Percentiles rank a stretch among this genome's conserved stretches.
Evolutionary conservation across 2,113 vertebrate genomes (phyloP).

Genomic region (Pyxicephalus adspersus): DNA sequence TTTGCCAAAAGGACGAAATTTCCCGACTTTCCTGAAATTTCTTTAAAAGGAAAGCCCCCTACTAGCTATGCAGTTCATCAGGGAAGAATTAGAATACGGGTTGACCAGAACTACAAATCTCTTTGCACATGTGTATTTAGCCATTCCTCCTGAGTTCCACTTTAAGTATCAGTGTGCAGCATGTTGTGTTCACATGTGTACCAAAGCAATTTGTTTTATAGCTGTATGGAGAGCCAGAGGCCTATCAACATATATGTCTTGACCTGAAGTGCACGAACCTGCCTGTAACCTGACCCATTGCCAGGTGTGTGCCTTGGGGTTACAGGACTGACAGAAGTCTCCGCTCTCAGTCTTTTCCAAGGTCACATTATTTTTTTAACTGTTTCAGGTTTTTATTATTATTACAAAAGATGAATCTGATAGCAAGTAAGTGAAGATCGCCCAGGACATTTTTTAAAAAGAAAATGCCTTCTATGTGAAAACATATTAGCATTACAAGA

Average conservation of each 20-base stretch:
- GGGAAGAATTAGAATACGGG: too few species aligned
- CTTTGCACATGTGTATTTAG: too few species aligned
- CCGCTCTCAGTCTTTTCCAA: slow-evolving; percentile 70
- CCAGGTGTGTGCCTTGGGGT: slow-evolving; percentile 97
- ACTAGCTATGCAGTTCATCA: too few species aligned
- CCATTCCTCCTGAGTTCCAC: neutral
- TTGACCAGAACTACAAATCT: too few species aligned
- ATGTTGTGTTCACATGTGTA: slow-evolving; percentile 71
- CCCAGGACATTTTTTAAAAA: too few species aligned
- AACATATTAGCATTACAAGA: too few species aligned
- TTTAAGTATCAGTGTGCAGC: slow-evolving; percentile 65
- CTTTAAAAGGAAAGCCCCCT: too few species aligned
- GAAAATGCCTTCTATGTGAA: too few species aligned
- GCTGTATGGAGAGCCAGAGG: slow-evolving; percentile 74
- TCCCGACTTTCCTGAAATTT: too few species aligned
- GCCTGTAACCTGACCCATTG: slow-evolving; percentile 89
- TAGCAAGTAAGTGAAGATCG: neutral
- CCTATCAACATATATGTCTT: slow-evolving; percentile 83
- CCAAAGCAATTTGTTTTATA: slow-evolving; percentile 67
- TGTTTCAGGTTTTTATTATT: slow-evolving; percentile 62
- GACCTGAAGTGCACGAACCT: slow-evolving; percentile 80
- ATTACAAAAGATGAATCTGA: slow-evolving; percentile 4
- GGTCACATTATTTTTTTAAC: slow-evolving; percentile 79
- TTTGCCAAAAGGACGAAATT: too few species aligned
- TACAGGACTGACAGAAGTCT: slow-evolving; percentile 77